phyloP scores from a whole-genome alignment of 2,888 invertebrate species.

The Pheosia tremula region DNA sequence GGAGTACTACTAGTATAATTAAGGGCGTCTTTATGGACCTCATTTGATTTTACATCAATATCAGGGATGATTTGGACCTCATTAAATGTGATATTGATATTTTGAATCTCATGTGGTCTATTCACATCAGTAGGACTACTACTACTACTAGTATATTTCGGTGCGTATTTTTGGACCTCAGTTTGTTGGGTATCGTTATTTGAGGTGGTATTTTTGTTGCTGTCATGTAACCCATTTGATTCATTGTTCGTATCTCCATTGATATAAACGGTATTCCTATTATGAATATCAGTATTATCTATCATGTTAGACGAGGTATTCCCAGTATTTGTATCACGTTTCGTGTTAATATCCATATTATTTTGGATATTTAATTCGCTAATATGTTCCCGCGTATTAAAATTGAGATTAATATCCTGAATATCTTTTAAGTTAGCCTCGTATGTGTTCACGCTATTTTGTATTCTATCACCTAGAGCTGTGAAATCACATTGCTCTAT shows the following conservation, averaged over 20 bases:
- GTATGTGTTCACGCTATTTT: conserved; percentile 68
- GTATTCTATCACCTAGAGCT: conserved; percentile 72
- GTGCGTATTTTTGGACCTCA: neutral
- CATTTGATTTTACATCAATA: no score
- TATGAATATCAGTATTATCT: conserved; percentile 5
- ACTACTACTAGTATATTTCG: no score
- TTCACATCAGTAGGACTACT: no score
- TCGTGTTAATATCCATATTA: neutral
- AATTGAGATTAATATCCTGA: conserved; percentile 20
- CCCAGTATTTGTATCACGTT: neutral
- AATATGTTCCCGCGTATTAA: neutral
- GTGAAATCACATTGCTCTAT: conserved; percentile 82
- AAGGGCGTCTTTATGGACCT: no score
- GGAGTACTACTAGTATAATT: no score
- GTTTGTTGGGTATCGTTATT: no score
- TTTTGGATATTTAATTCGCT: neutral
- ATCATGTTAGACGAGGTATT: neutral
- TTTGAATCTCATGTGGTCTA: no score
- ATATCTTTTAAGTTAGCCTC: conserved; percentile 66
- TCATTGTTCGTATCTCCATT: conserved; percentile 9
- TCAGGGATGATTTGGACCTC: no score
- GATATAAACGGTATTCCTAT: conserved; percentile 17
- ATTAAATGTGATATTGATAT: no score
- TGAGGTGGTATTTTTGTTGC: no score
- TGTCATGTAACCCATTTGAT: no score